Percentiles rank a stretch among this genome's conserved stretches.
phyloP scores from a whole-genome alignment of 92 coral and sea anemone species.

The Parazoanthus atlanticus region DNA sequence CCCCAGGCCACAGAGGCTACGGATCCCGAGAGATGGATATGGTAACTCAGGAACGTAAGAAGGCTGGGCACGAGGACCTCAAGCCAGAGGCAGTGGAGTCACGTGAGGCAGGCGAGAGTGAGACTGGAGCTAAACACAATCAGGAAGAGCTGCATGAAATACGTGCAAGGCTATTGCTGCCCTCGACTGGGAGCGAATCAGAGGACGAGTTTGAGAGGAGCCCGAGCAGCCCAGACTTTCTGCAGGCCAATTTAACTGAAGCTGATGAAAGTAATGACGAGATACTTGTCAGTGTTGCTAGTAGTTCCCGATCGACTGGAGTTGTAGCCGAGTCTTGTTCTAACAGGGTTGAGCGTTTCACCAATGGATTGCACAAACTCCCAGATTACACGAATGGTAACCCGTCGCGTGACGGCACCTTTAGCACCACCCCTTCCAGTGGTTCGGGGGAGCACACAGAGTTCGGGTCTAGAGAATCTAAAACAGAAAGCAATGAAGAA shows the following conservation, averaged over 20 bases:
- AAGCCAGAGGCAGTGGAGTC: constrained; percentile 36
- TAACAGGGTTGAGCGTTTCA: neutral
- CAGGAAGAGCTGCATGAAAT: constrained; percentile 10
- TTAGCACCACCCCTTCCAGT: neutral
- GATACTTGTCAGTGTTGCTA: constrained; percentile 39
- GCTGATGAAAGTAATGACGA: neutral
- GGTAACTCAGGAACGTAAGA: constrained; percentile 41
- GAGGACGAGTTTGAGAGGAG: constrained; percentile 36
- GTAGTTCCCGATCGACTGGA: constrained; percentile 7
- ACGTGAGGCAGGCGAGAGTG: neutral
- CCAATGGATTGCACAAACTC: neutral
- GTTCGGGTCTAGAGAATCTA: neutral
- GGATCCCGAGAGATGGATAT: constrained; percentile 76
- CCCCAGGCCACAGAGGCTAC: constrained; percentile 94
- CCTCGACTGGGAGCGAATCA: constrained; percentile 30
- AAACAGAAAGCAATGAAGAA: neutral
- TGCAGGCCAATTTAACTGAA: neutral
- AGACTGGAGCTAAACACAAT: neutral
- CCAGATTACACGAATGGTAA: neutral
- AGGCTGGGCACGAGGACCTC: constrained; percentile 19
- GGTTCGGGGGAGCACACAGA: neutral
- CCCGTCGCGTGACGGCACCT: neutral
- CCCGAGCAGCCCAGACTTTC: neutral
- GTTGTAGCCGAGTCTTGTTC: neutral
- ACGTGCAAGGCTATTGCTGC: constrained; percentile 11